A percentile compares a stretch with the other conserved stretches of the same genome.
phyloP scores from a whole-genome alignment of 2,888 invertebrate species.

The Phalera bucephala region DNA sequence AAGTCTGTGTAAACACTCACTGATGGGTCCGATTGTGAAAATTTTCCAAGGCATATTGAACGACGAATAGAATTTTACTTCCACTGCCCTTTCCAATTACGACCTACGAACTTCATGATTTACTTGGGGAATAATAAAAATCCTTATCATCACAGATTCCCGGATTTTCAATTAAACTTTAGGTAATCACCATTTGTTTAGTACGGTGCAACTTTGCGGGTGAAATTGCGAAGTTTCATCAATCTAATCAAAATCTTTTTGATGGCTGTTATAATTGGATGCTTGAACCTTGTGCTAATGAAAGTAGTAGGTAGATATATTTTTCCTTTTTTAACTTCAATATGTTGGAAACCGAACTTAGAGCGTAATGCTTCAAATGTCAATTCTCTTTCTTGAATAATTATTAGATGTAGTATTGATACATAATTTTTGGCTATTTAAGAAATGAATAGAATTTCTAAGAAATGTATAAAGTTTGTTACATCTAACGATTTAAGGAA shows the following conservation, averaged over 20 bases:
- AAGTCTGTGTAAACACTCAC: conserved; percentile 19
- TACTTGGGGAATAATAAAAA: conserved; percentile 55
- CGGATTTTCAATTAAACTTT: conserved; percentile 63
- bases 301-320: too few relatives aligned
- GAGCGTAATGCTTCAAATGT: too few relatives aligned
- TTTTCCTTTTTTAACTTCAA: too few relatives aligned
- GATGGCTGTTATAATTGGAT: conserved; percentile 38
- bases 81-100: conserved; percentile 47
- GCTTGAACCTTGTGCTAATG: conserved; percentile 19
- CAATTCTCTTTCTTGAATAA: too few relatives aligned
- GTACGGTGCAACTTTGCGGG: conserved; percentile 36
- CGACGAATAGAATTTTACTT: conserved; percentile 35
- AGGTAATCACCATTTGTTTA: conserved; percentile 56
- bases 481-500: too few relatives aligned
- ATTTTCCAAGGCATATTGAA: conserved; percentile 15
- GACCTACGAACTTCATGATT: conserved; percentile 45
- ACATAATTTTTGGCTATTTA: too few relatives aligned
- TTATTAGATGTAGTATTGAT: too few relatives aligned
- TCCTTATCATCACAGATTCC: conserved; percentile 54
- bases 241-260: too few relatives aligned
- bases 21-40: conserved; percentile 8
- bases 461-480: too few relatives aligned
- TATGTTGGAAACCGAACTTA: too few relatives aligned
- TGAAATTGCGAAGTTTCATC: conserved; percentile 44
- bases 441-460: too few relatives aligned